Conservation (phyloP, 2,888 invertebrate genomes). For the Agriopis aurantiaria region DNA sequence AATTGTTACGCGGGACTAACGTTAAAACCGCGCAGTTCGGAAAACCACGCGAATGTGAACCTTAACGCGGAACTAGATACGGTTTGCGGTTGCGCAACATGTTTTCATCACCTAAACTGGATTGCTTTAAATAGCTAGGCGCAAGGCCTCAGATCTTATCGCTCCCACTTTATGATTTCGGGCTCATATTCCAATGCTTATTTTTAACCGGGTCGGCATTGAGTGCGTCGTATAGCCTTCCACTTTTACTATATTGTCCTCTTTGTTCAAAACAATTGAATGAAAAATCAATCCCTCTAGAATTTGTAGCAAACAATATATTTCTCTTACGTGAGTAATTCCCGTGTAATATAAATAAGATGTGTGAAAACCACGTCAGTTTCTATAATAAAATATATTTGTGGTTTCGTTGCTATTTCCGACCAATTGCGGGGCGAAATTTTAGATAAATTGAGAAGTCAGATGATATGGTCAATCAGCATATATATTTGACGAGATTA, state of each 20-base stretch:
- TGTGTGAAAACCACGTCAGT: no score
- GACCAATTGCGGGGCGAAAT: background rate
- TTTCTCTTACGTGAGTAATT: background rate
- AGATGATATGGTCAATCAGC: background rate
- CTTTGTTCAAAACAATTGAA: background rate
- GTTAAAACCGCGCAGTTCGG: no score
- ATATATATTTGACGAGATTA: background rate
- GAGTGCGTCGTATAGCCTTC: background rate
- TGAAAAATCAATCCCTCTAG: background rate
- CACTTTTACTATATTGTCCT: background rate
- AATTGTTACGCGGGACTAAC: no score
- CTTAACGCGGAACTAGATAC: no score
- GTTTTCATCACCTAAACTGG: no score
- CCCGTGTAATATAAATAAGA: no score
- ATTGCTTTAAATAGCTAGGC: no score
- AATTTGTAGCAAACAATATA: background rate
- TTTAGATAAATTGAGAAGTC: conserved; percentile 1
- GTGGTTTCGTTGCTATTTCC: background rate
- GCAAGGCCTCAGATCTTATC: no score
- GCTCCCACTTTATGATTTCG: no score
- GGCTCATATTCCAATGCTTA: background rate
- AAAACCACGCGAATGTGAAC: no score
- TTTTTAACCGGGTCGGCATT: background rate
- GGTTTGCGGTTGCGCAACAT: no score
- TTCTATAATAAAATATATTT: background rate